Conservation (phyloP, 2,888 invertebrate species). For the Thereva nobilitata region DNA sequence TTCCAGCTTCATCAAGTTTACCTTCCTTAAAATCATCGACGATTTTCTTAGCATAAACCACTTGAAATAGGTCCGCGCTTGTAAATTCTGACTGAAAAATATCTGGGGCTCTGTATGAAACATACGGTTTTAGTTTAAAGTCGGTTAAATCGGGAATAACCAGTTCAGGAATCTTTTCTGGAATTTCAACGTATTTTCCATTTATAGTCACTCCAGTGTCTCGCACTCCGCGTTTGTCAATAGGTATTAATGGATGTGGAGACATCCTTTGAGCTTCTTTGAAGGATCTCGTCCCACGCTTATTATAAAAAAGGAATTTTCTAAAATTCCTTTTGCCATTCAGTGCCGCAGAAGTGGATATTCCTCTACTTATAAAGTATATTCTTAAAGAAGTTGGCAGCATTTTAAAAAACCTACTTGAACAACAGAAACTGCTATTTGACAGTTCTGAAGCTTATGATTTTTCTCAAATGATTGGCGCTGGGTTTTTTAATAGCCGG, state of each 20-base stretch:
- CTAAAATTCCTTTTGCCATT: constrained; percentile 80
- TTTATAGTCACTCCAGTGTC: constrained; percentile 65
- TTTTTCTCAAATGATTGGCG: no score
- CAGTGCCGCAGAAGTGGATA: constrained; percentile 61
- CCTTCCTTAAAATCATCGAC: constrained; percentile 71
- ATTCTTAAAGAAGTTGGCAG: no score
- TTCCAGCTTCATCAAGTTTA: constrained; percentile 71
- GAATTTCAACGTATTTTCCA: constrained; percentile 66
- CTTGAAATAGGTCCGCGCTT: constrained; percentile 78
- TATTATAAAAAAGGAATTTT: constrained; percentile 76
- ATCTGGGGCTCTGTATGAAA: constrained; percentile 80
- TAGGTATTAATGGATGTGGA: constrained; percentile 67
- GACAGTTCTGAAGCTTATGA: no score
- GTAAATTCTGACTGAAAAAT: constrained; percentile 82
- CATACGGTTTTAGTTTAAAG: constrained; percentile 90
- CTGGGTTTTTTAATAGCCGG: no score
- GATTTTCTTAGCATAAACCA: constrained; percentile 79
- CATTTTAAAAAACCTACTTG: no score
- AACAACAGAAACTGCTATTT: no score
- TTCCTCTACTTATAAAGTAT: constrained; percentile 41
- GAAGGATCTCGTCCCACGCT: constrained; percentile 71
- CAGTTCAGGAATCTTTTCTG: constrained; percentile 90
- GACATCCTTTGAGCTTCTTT: constrained; percentile 60
- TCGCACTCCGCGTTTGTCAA: constrained; percentile 73
- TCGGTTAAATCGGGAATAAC: constrained; percentile 87